phyloP scores from a whole-genome alignment of 2,797 vertebrate genomes.

The Erpetoichthys calabaricus region DNA sequence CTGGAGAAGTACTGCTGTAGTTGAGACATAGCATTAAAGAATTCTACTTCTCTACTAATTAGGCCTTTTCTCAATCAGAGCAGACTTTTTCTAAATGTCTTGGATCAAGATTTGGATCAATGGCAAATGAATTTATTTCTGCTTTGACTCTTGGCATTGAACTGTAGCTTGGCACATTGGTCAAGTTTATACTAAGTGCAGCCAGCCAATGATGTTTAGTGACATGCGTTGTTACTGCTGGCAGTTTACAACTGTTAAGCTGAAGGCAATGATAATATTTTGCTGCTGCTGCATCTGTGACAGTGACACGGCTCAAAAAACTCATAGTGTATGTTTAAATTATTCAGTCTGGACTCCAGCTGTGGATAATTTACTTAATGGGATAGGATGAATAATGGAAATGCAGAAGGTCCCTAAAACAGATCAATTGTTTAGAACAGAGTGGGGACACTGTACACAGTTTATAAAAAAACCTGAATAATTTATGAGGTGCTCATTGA shows the following conservation, averaged over 20 bases:
- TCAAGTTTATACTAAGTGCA: no score
- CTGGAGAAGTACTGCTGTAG: no score
- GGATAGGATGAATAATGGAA: slow-evolving; percentile 6
- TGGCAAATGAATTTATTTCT: no score
- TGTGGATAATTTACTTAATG: slow-evolving; percentile 8
- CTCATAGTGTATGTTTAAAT: not conserved
- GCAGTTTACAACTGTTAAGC: not conserved
- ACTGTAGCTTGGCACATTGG: no score
- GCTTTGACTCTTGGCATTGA: no score
- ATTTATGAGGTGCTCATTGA: slow-evolving; percentile 7
- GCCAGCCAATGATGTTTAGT: no score
- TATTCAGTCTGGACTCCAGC: slow-evolving; percentile 1
- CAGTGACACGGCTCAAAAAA: not conserved
- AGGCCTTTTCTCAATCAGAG: no score
- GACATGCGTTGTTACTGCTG: no score
- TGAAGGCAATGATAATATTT: not conserved
- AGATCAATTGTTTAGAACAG: not conserved
- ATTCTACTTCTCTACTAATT: no score
- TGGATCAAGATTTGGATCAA: no score
- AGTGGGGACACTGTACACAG: slow-evolving; percentile 4
- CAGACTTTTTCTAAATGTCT: no score
- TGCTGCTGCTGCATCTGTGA: not conserved
- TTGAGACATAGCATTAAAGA: no score
- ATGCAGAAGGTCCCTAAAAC: not conserved
- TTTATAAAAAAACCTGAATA: slow-evolving; percentile 6